Conservation (phyloP, 1,140 invertebrate genomes). For the Subanguina moxae region DNA sequence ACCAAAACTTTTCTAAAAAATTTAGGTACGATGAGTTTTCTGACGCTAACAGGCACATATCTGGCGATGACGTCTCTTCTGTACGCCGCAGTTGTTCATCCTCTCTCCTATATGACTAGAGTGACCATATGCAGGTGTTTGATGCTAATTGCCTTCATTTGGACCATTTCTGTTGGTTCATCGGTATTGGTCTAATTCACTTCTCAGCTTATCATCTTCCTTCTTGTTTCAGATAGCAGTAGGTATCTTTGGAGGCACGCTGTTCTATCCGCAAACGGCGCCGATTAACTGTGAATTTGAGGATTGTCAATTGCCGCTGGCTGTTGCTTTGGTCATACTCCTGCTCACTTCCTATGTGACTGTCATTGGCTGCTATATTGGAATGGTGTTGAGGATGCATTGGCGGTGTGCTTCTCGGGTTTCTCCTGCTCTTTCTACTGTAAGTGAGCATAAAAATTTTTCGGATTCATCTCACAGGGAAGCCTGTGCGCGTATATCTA, state of each 20-base stretch:
- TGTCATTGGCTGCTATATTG: slow-evolving; percentile 32
- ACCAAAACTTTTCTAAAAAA: too few relatives aligned
- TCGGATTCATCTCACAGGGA: too few relatives aligned
- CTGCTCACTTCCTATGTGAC: slow-evolving; percentile 24
- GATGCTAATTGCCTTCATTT: slow-evolving; percentile 23
- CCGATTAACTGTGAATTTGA: slow-evolving; percentile 36
- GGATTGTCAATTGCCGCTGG: slow-evolving; percentile 38
- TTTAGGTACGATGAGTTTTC: slow-evolving; percentile 7
- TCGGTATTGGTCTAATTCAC: slow-evolving; percentile 7
- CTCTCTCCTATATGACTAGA: slow-evolving; percentile 34
- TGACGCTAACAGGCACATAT: slow-evolving; percentile 33
- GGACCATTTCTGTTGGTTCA: slow-evolving; percentile 25
- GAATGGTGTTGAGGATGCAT: slow-evolving; percentile 16
- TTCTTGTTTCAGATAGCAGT: slow-evolving; percentile 34
- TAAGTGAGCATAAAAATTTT: too few relatives aligned
- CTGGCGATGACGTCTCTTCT: slow-evolving; percentile 36
- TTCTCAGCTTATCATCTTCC: too few relatives aligned
- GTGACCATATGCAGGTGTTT: slow-evolving; percentile 39
- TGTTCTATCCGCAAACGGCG: slow-evolving; percentile 46
- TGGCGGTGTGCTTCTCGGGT: neutral
- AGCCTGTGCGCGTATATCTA: too few relatives aligned
- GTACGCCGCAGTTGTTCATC: slow-evolving; percentile 41
- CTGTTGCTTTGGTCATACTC: slow-evolving; percentile 34
- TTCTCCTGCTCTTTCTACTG: too few relatives aligned
- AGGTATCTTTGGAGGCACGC: slow-evolving; percentile 37